Conservation (phyloP, 2,888 invertebrate species). For the Trachelus tabidus region DNA sequence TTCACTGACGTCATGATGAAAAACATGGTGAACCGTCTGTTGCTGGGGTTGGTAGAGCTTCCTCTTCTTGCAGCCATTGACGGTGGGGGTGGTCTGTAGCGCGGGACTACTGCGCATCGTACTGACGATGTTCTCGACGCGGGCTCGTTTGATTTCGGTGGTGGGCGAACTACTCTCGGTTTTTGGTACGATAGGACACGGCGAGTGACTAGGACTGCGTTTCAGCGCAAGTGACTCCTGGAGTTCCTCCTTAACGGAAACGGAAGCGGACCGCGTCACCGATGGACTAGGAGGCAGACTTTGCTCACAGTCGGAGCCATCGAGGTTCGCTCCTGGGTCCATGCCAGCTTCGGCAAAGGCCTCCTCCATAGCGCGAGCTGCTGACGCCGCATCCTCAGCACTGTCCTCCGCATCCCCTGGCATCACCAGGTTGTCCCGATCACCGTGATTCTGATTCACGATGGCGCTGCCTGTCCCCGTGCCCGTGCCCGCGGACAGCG, state of each 20-base stretch:
- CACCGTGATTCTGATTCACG: constrained; percentile 46
- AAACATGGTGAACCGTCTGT: constrained; percentile 76
- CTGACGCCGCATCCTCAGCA: constrained; percentile 65
- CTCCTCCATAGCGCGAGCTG: constrained; percentile 70
- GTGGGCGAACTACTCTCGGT: constrained; percentile 67
- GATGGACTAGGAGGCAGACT: constrained; percentile 62
- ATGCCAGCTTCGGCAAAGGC: constrained; percentile 74
- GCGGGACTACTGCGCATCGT: constrained; percentile 91
- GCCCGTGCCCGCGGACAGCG: not conserved
- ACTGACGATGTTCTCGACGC: constrained; percentile 95
- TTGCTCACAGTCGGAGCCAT: constrained; percentile 63
- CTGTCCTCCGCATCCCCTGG: constrained; percentile 63
- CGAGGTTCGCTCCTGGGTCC: constrained; percentile 65
- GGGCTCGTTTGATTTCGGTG: constrained; percentile 88
- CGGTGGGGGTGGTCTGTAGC: constrained; percentile 75
- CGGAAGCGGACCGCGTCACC: constrained; percentile 60
- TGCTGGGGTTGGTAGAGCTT: constrained; percentile 97
- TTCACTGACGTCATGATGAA: constrained; percentile 71
- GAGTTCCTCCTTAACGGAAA: constrained; percentile 62
- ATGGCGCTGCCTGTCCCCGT: not conserved
- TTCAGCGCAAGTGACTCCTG: constrained; percentile 56
- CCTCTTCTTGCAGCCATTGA: constrained; percentile 94
- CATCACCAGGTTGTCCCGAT: constrained; percentile 58
- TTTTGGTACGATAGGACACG: constrained; percentile 59
- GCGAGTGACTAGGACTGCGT: constrained; percentile 61